A percentile compares a stretch with the other conserved stretches of the same genome.
These are phyloP conservation scores for Muntiacus reevesi DNA, from an alignment of 2,113 vertebrate genomes.

Conservation along the genomic window DNA sequence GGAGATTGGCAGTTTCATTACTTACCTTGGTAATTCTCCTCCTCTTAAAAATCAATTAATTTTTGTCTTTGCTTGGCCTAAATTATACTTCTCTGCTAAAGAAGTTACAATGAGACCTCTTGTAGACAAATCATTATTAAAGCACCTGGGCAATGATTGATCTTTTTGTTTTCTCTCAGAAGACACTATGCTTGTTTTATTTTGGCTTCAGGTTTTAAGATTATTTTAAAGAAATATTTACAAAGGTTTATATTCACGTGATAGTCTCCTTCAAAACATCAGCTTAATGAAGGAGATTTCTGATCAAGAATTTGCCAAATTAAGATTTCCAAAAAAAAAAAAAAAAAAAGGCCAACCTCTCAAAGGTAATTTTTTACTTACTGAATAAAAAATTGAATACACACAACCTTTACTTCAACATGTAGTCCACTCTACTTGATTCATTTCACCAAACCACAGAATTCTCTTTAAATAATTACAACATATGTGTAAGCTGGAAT, in stretches of 20 bases:
- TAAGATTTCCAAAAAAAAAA: not conserved
- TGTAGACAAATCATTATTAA: slow-evolving; percentile 34
- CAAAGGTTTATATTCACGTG: not conserved
- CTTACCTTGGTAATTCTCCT: not conserved
- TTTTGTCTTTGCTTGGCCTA: slow-evolving; percentile 42
- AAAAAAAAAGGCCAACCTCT: not conserved
- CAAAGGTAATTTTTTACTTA: not conserved
- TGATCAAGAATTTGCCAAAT: not conserved
- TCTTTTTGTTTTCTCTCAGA: not conserved
- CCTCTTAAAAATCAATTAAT: slow-evolving; percentile 59
- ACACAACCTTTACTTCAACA: not conserved
- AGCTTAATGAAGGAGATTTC: not conserved
- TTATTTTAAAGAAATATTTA: not conserved
- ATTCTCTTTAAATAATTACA: not conserved
- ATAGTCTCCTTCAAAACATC: not conserved
- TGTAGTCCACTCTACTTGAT: not conserved
- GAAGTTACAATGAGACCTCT: not conserved
- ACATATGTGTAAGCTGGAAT: not conserved
- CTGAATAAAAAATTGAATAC: not conserved
- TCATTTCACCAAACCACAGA: not conserved
- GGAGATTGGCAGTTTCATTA: slow-evolving; percentile 33
- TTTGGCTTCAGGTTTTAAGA: not conserved
- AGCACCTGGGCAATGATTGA: not conserved
- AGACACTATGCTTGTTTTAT: not conserved
- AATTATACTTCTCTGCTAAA: slow-evolving; percentile 41